phyloP scores from a whole-genome alignment of 2,797 vertebrate species.

The Anomalospiza imberbis region DNA sequence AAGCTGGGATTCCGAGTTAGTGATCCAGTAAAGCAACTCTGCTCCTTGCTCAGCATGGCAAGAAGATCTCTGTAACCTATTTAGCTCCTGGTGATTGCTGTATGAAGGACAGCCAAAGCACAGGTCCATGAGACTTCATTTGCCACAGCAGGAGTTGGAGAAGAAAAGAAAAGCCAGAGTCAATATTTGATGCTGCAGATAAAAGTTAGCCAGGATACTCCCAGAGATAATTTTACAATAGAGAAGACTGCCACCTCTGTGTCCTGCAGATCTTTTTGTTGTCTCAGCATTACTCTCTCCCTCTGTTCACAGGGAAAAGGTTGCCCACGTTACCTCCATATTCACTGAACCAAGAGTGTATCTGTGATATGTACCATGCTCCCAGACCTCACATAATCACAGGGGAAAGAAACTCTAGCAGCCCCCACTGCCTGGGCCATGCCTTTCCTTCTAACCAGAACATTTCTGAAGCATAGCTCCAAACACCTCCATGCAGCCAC shows the following conservation, averaged over 20 bases:
- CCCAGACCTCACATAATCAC: not conserved
- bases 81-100: not conserved
- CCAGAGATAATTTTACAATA: not conserved
- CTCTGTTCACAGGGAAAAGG: not conserved
- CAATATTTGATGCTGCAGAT: not conserved
- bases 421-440: not conserved
- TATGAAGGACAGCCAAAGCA: not conserved
- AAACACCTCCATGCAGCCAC: not conserved
- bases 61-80: not conserved
- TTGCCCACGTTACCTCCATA: not conserved
- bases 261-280: not conserved
- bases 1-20: fast-evolving
- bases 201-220: not conserved
- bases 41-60: not conserved
- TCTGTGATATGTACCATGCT: not conserved
- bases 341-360: not conserved
- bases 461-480: not conserved
- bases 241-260: not conserved
- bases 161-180: not conserved
- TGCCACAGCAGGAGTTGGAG: not conserved
- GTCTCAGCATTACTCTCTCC: not conserved
- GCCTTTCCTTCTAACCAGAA: not conserved
- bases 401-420: not conserved
- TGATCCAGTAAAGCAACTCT: not conserved
- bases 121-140: not conserved